Conservation (phyloP, 23 tunicate genomes). For the Botrylloides violaceus region DNA sequence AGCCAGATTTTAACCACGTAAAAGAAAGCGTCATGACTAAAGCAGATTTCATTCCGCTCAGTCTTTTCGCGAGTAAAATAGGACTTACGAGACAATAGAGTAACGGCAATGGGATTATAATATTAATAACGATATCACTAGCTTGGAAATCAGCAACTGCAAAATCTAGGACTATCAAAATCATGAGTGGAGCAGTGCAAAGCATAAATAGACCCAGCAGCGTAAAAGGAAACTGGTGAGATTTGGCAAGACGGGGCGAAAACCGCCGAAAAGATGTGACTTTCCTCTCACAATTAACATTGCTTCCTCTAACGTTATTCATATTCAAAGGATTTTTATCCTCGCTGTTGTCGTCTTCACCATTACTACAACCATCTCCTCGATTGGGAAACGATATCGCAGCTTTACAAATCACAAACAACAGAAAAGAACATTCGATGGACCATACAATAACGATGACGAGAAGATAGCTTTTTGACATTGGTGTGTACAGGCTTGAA, state of each 20-base stretch:
- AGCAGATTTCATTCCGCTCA: conserved; percentile 57
- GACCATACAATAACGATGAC: conserved; percentile 64
- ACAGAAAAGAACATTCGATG: conserved; percentile 55
- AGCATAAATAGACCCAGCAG: conserved; percentile 38
- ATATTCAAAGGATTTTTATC: background rate
- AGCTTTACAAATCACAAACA: conserved; percentile 45
- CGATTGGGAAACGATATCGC: conserved; percentile 19
- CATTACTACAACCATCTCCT: background rate
- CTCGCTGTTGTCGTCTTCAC: background rate
- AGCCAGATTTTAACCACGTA: conserved; percentile 28
- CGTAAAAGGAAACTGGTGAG: conserved; percentile 32
- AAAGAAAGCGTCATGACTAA: conserved; percentile 48
- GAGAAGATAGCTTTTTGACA: conserved; percentile 77
- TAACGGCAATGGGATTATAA: conserved; percentile 64
- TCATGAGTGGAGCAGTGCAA: conserved; percentile 80
- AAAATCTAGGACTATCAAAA: conserved; percentile 44
- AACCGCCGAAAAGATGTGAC: background rate
- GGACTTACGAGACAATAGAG: conserved; percentile 82
- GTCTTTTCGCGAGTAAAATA: conserved; percentile 36
- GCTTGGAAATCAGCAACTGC: conserved; percentile 21
- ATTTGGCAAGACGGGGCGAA: background rate
- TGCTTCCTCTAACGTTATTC: conserved; percentile 5
- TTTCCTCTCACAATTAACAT: background rate
- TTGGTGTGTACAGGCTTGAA: conserved; percentile 76
- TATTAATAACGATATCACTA: conserved; percentile 41